phyloP scores from a whole-genome alignment of 2,888 invertebrate species.

The Eupeodes luniger region DNA sequence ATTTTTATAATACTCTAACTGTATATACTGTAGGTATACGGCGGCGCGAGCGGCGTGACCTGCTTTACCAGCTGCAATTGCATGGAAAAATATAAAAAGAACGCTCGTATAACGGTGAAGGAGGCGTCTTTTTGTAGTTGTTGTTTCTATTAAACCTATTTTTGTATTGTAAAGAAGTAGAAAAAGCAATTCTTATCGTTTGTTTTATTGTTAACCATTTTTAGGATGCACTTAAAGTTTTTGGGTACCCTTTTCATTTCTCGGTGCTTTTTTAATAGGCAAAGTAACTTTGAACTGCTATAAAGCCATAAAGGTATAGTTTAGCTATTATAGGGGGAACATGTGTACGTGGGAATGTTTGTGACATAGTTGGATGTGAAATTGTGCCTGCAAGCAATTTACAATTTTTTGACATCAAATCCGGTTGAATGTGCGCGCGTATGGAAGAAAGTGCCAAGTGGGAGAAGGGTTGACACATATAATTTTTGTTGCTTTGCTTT shows the following conservation, averaged over 20 bases:
- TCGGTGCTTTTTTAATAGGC: slow-evolving; percentile 17
- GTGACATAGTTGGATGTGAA: slow-evolving; percentile 64
- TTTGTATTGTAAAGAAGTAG: slow-evolving; percentile 2
- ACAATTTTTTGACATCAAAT: slow-evolving; percentile 62
- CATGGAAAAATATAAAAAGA: slow-evolving; percentile 49
- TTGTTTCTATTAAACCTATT: slow-evolving; percentile 21
- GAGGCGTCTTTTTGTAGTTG: slow-evolving; percentile 26
- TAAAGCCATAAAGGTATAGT: not conserved
- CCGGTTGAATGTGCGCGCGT: not conserved
- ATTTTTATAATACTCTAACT: slow-evolving; percentile 46
- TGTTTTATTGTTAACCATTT: slow-evolving; percentile 56
- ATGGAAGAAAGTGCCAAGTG: slow-evolving; percentile 44
- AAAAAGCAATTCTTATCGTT: slow-evolving; percentile 18
- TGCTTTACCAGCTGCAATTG: slow-evolving; percentile 68
- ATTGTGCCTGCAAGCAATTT: slow-evolving; percentile 64
- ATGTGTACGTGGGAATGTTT: not conserved
- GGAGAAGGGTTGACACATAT: slow-evolving; percentile 56
- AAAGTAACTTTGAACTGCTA: slow-evolving; percentile 42
- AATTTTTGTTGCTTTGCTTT: slow-evolving; percentile 1
- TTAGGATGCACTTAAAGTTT: slow-evolving; percentile 28
- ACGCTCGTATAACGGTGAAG: slow-evolving; percentile 37
- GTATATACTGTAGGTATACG: too few relatives aligned
- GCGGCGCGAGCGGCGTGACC: slow-evolving; percentile 45
- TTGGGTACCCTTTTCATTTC: slow-evolving; percentile 32
- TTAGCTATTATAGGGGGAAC: too few relatives aligned